Conservation (phyloP, 2,113 vertebrate species). For the Myotis yumanensis region DNA sequence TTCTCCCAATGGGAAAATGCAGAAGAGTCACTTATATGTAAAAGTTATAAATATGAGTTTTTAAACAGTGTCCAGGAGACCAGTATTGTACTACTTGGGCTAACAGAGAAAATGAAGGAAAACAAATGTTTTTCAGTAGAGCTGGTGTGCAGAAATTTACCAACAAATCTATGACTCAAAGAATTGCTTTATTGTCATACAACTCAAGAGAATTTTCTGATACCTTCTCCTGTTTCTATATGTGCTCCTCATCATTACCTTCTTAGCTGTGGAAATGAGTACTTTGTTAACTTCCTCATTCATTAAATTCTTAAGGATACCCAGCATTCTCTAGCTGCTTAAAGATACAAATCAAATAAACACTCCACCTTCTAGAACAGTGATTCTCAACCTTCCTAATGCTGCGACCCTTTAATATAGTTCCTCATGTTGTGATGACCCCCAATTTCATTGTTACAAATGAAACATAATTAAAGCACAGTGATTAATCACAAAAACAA, state of each 20-base stretch:
- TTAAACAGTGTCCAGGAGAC: neutral
- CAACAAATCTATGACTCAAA: neutral
- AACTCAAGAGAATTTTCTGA: conserved; percentile 3
- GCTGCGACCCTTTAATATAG: too few species aligned
- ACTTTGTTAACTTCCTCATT: neutral
- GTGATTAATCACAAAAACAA: too few species aligned
- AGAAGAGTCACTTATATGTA: neutral
- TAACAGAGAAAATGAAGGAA: conserved; percentile 48
- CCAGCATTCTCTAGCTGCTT: neutral
- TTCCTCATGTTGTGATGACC: too few species aligned
- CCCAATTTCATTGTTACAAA: too few species aligned
- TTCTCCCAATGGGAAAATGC: conserved; percentile 24
- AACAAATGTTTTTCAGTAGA: conserved; percentile 29
- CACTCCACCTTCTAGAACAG: neutral
- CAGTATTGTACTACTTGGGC: neutral
- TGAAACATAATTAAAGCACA: too few species aligned
- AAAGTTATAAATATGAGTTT: neutral
- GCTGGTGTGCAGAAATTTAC: neutral
- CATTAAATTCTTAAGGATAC: neutral
- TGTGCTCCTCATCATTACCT: neutral
- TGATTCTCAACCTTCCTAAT: too few species aligned
- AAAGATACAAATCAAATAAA: neutral
- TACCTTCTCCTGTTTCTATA: neutral
- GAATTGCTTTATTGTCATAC: neutral
- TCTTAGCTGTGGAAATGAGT: neutral